Base-by-base conservation (phyloP, 2,888 invertebrate genomes). In the Lucinisca nassula region DNA sequence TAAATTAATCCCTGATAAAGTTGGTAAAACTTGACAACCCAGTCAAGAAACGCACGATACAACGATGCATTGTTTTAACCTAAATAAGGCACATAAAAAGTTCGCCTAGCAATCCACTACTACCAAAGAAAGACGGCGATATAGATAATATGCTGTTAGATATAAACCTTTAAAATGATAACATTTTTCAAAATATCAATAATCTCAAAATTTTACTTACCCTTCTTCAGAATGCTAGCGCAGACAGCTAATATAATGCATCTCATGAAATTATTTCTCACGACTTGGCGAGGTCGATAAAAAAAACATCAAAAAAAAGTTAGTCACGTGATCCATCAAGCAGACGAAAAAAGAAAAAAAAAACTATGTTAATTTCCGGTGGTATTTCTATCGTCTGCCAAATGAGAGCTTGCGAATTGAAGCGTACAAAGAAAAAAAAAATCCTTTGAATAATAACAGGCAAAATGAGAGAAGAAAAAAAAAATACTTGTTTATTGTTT, bases 321-420 rank as follows among this genome's bases (percentile, higher is more conserved):
- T 24, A 37, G 80, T 87, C 86, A 87, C 86, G 86, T 87, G 86
- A 82, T 49, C 82, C 76, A 83, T 87, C 82, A 67, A 67, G 67
- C 86, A 83, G 83, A 82, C 76, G 83, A 87, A 83, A 87, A 83
- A 86, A 82, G 85, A 82, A 82, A 82, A 86, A 83, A 86, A 87
- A 87, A 77, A 70, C 82, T 51, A 79, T 82, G 86, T 83, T 87
- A 87, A 87, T 87, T 87, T 87, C 86, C 86, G 86, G 86, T 87
- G 84, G 84, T 84, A 79, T 84, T 84, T 84, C 79, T 79, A 74
- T 73, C 40, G 84, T 84, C 84, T 84, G 84, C 79, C 84, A 79
- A 84, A 35, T 35, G 17, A 67, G 35, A 35, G 24, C 67, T 35
- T 6, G 67, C 32, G 67, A 32, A 67, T 32, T 35, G 67, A 35